Base-by-base conservation (phyloP, 92 coral and sea anemone species). In the Nematostella vectensis region DNA sequence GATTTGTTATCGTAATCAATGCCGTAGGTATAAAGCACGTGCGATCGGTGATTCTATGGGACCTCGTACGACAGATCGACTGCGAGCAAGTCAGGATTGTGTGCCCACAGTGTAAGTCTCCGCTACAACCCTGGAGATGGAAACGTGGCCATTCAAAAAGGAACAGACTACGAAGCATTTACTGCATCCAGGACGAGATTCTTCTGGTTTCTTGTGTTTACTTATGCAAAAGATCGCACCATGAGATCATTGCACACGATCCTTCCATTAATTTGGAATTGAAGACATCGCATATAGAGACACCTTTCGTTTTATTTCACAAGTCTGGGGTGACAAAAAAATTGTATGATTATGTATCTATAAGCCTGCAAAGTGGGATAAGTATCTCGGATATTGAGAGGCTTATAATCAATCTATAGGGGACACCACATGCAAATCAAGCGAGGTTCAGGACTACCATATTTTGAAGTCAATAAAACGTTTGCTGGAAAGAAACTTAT, bases 261-360 rank as follows among this genome's bases (percentile, higher is more conserved):
- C 61, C 61, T 24, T 33, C 61, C 26, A 33, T 55, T 55, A 23
- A 4, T 21, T 25, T 8, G 2, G 18, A 33, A 9, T 55, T 55
- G 20, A 33, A 15, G 42, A 29, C 49, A 33, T 27, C 30, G 3
- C 13, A 0, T 20, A 33, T 48, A 13, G 11, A 2, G 25, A 31
- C 50, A 44, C 39, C 44, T 30, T 15, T 30, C 23, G 18, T 48
- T 58, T 40, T 58, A 25, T 33, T 33, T 31, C 61, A 63, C 62
- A 51, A 63, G 48, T 63, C 69, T 49, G 63, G 69, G 4, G 48
- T 63, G 36, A 63, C 48, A 63, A 49, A 15, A 50, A 48, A 50
- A 43, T 25, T 63, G 29, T 63, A 48, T 33, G 69, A 63, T 27
- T 63, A 47, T 39, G 24, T 61, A 18, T 44, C 59, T 25, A 43